Evolutionary conservation across 2,888 invertebrate species (phyloP), one percentile per base, ranked within the genome.

Genomic region (Ophraella communa): DNA sequence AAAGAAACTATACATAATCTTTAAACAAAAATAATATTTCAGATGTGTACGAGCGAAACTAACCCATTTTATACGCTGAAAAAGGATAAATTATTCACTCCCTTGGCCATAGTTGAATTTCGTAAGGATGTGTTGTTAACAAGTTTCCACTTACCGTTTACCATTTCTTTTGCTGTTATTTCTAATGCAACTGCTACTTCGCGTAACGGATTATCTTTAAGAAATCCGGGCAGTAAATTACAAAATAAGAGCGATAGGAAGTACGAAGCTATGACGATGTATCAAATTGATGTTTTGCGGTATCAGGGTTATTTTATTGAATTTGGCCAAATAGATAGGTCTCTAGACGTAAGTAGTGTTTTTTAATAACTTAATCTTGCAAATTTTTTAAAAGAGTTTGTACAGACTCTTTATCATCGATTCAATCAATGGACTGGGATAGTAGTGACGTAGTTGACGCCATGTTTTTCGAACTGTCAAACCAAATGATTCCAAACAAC

Each of bases 51-150:
- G 1, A 65, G 57, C 20, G 44, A 55, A 1, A 62, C 56, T 42
- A 70, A 74, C 56, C 71, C 71, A 1, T 69, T 65, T 59, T 70
- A 69, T 69, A 71, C 64, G 56, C 35, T 53, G n/a, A 60, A 55
- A 17, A 53, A 58, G 10, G 23, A 63, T 11, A 55, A 42, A 5
- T 42, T 64, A 10, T 14, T 30, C 1, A 52, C 65, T 8, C 17
- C 55, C 3, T 20, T 68, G 3, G 65, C 56, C 4, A 54, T 67
- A 8, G 14, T 66, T 8, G 17, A 57, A 14, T 68, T 69, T 39
- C 3, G 30, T 10, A 49, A 39, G 1, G 44, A 47, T 23, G 20
- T 30, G 0, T n/a, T n/a, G n/a, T 8, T 65, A 17, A 45, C 20
- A 4, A 39, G 45, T 14, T 68, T 68, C 62, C 52, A 7, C 5